phyloP scores from a whole-genome alignment of 2,888 invertebrate species.

The Drosophila affinis region DNA sequence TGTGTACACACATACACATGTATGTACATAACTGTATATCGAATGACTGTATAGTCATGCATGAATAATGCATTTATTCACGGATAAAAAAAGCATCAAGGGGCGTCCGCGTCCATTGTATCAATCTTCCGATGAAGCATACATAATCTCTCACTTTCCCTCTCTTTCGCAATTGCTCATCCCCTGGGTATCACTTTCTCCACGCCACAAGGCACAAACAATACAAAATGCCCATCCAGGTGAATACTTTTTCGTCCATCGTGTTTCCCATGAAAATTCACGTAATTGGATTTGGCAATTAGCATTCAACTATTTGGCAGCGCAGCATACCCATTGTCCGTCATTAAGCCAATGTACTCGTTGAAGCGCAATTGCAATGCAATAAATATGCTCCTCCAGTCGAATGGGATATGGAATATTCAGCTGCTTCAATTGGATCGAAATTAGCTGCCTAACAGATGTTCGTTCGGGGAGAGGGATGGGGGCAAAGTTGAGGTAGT shows the following conservation, averaged over 20 bases:
- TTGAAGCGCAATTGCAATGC: neutral
- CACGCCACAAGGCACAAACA: conserved; percentile 7
- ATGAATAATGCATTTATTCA: neutral
- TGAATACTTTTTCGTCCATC: conserved; percentile 5
- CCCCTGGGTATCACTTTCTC: neutral
- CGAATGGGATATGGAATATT: conserved; percentile 12
- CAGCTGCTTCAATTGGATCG: conserved; percentile 23
- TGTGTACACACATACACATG: no score
- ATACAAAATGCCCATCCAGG: conserved; percentile 22
- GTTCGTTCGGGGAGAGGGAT: neutral
- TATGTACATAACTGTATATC: neutral
- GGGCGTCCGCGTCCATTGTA: neutral
- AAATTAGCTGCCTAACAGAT: conserved; percentile 20
- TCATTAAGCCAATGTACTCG: conserved; percentile 18
- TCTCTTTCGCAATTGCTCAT: neutral
- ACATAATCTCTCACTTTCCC: neutral
- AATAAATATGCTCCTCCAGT: conserved; percentile 19
- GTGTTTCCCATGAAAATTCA: conserved; percentile 21
- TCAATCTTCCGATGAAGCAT: neutral
- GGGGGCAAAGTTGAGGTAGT: conserved; percentile 6
- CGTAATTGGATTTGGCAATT: conserved; percentile 55
- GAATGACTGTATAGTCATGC: neutral
- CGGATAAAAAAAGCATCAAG: neutral
- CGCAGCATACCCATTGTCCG: conserved; percentile 24
- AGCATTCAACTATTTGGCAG: conserved; percentile 39